These are phyloP conservation scores for Danaus chrysippus DNA, from an alignment of 2,888 invertebrate genomes.

Conservation along the genomic window DNA sequence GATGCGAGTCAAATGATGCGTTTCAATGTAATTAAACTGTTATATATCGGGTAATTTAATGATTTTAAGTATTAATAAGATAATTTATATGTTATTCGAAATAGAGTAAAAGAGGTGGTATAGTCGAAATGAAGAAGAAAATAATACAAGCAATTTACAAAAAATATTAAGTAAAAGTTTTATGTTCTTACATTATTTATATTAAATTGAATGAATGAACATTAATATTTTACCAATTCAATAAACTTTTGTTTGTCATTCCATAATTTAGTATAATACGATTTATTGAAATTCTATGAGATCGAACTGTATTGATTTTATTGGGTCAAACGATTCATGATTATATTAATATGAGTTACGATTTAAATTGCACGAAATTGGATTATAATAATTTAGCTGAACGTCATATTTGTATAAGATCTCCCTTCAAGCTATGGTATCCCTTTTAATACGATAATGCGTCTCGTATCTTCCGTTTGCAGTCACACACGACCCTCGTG, in stretches of 20 bases:
- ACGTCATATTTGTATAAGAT: constrained; percentile 34
- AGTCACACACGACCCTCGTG: constrained; percentile 77
- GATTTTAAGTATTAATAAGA: constrained; percentile 21
- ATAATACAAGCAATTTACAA: too few relatives aligned
- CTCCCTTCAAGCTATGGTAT: constrained; percentile 53
- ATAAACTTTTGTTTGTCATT: background rate
- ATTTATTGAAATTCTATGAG: background rate
- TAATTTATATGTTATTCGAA: constrained; percentile 5
- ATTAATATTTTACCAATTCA: too few relatives aligned
- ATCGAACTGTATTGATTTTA: background rate
- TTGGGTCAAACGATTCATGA: background rate
- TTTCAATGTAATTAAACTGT: constrained; percentile 28
- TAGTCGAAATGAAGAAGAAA: background rate
- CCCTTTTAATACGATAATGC: constrained; percentile 75
- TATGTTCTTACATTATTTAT: too few relatives aligned
- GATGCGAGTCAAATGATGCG: constrained; percentile 43
- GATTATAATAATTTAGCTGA: constrained; percentile 11
- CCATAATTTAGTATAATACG: background rate
- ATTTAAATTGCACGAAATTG: background rate
- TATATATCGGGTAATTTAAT: constrained; percentile 7
- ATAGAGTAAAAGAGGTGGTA: too few relatives aligned
- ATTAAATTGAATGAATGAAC: too few relatives aligned
- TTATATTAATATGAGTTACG: too few relatives aligned
- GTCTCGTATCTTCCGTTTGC: constrained; percentile 76
- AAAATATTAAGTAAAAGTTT: too few relatives aligned